Evolutionary conservation across 1,140 invertebrate species (phyloP), one percentile per base, ranked within the genome.

Genomic region (Papilio helenus): DNA sequence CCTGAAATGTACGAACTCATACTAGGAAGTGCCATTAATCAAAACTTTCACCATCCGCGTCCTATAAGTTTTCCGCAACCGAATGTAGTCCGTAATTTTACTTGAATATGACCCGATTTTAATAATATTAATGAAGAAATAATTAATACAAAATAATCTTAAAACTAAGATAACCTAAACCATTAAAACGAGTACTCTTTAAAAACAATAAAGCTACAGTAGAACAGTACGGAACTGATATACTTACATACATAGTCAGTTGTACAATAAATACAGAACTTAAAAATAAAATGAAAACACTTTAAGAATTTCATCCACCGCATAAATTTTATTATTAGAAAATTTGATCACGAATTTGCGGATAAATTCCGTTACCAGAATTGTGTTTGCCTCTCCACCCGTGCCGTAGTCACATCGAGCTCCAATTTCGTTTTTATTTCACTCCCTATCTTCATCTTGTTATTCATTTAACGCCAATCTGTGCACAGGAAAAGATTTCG

Each of bases 381-480:
- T 73, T 73, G 20, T 49, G 20, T 49, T 73, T n/a, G n/a, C 39
- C n/a, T 74, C 42, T 51, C 42, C 42, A 26, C 51, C 72, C 42
- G 26, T 68, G 10, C 44, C n/a, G 72, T 51, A 74, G 72, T 74
- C 44, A 74, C 72, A 74, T 74, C 72, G 72, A 44, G 72, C 26
- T 46, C 42, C 72, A 51, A 74, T 74, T 20, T 49, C 44, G 44
- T 74, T 74, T 73, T 74, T 74, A 74, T 74, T 74, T 74, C 20
- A 44, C 20, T 44, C n/a, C 39, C 72, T 46, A 42, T 74, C 71
- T 72, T 72, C 34, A 72, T 72, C 72, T 74, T 74, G 72, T 74
- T 74, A 74, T 44, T 74, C 72, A 74, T 74, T 74, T 74, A 74
- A 74, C 72, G 72, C 44, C 72, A 74, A 74, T 74, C 72, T 74